Conservation (phyloP, 2,888 invertebrate species). For the Apodemia hepburni region DNA sequence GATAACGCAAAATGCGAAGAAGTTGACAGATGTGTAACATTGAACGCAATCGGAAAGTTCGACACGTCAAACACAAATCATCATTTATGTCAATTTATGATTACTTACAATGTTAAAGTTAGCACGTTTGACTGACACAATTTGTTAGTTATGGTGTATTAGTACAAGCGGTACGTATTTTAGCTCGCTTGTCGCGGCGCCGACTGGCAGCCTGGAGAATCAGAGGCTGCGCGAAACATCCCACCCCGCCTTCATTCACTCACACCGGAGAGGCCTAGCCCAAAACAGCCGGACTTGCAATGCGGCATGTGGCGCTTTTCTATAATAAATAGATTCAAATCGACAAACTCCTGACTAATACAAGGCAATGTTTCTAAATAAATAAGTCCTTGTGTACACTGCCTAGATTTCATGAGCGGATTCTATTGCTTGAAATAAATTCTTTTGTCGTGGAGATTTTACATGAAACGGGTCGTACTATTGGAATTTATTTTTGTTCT, state of each 20-base stretch:
- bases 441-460: not conserved
- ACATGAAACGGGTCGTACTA: not conserved
- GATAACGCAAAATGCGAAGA: not conserved
- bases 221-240: slow-evolving; percentile 70
- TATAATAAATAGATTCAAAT: slow-evolving; percentile 41
- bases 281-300: slow-evolving; percentile 69
- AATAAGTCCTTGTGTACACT: not conserved
- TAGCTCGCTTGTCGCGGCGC: slow-evolving; percentile 62
- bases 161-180: slow-evolving; percentile 51
- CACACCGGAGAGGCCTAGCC: slow-evolving; percentile 60
- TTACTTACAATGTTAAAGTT: slow-evolving; percentile 62
- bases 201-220: slow-evolving; percentile 60
- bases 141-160: slow-evolving; percentile 47
- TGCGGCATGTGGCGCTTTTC: slow-evolving; percentile 70
- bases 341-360: not conserved
- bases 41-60: slow-evolving; percentile 51
- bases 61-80: slow-evolving; percentile 24
- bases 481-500: not conserved
- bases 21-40: slow-evolving; percentile 17
- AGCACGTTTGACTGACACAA: slow-evolving; percentile 57
- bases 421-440: not conserved
- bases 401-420: not conserved
- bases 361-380: not conserved
- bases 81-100: slow-evolving; percentile 11
- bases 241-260: slow-evolving; percentile 75